Base-by-base conservation (phyloP, 2,113 vertebrate species). In the Zosterops japonicus region DNA sequence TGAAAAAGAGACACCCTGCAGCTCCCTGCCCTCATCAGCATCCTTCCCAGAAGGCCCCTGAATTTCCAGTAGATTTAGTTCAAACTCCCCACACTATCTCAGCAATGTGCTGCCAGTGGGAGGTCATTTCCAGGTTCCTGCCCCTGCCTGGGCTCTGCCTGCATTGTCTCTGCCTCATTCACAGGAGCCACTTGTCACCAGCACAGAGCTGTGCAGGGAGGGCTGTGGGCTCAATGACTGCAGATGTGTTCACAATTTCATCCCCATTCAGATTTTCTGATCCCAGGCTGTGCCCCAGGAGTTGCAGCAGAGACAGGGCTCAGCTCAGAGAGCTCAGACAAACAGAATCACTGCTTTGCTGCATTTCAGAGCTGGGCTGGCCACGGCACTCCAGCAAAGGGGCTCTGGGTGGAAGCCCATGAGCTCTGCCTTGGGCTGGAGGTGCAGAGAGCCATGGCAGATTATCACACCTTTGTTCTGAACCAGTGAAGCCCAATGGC, bases 271-370 rank as follows among this genome's bases (percentile, higher is more conserved):
- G 44, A 22, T 69, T 19, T 76, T 68, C 65, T 64, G 8, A 12
- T n/a, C 44, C 41, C 65, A 41, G 20, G 33, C 42, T 87, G 39
- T 75, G 74, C 80, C 67, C 46, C 29, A 65, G 24, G 14, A 6
- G 11, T 9, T 65, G 64, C 68, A 92, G 89, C 52, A 56, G 55
- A 42, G 0, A 0, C 15, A 25, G 24, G 52, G 57, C 44, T 68
- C 33, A 65, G 80, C 41, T 76, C 65, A 25, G 2, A 59, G 36
- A 36, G 5, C n/a, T 49, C 5, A 86, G 53, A 8, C 52, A 56
- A 53, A 57, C 4, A 41, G 4, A 44, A 28, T 3, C 1, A 0
- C 4, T 49, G 68, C n/a, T 70, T 11, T 44, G 59, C 49, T 55
- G 35, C 47, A 4, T 41, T 25, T 60, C 39, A 29, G 87, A 83